These are phyloP conservation scores for Alca torda DNA, from an alignment of 2,797 vertebrate species.

Conservation along the genomic window DNA sequence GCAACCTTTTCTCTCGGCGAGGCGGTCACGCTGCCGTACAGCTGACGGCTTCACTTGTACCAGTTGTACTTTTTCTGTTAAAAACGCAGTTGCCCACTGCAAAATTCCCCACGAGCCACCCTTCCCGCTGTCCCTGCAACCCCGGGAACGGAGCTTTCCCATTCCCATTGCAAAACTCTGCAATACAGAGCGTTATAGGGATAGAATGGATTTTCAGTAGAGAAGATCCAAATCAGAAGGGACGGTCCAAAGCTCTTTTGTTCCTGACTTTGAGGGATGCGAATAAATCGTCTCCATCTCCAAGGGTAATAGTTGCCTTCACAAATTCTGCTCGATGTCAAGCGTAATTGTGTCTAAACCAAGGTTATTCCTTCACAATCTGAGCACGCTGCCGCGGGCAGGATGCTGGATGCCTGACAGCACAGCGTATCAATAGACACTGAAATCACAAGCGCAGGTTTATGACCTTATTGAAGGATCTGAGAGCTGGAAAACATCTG, in stretches of 20 bases:
- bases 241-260: not conserved
- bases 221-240: rapidly evolving
- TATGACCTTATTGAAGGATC: not conserved
- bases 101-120: rapidly evolving
- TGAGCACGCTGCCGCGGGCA: not conserved
- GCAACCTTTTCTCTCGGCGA: not conserved
- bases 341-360: not conserved
- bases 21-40: not conserved
- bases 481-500: not conserved
- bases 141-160: not conserved
- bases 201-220: not conserved
- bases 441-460: not conserved
- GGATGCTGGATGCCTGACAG: not conserved
- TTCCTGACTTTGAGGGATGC: not conserved
- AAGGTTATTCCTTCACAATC: not conserved
- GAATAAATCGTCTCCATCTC: not conserved
- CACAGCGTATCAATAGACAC: rapidly evolving
- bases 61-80: not conserved
- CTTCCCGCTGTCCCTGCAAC: rapidly evolving
- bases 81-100: not conserved
- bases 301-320: not conserved
- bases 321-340: not conserved
- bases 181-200: not conserved
- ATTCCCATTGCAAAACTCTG: not conserved
- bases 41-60: not conserved